Base-by-base conservation (phyloP, 2,888 invertebrate species). In the Lagria hirta region DNA sequence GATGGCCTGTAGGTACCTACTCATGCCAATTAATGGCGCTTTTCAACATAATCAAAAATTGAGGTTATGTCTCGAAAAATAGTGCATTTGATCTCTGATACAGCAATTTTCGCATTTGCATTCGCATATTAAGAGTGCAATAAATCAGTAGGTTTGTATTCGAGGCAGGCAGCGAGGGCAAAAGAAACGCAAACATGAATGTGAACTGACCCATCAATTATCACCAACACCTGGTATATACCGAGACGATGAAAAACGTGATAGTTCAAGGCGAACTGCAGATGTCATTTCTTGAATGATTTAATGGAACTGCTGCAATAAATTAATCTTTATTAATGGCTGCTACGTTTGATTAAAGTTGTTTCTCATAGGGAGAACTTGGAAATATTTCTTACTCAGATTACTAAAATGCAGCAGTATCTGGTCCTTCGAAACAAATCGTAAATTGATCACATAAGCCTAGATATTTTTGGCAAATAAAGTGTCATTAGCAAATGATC, bases 261-360 rank as follows among this genome's bases (percentile, higher is more conserved):
- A 65, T 65, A 66, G 67, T 65, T 65, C 65, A 66, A 66, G 66
- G 66, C 60, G 55, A 65, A 54, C 65, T 54, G 62, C 61, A 64
- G 64, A 62, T 65, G 65, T 65, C 65, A 64, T 61, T 61, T 53
- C 55, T 58, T 65, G 64, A 65, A 60, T 65, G 65, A 65, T 65
- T 65, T 65, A 65, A 60, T 58, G 56, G 49, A 51, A 54, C 55
- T 51, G 54, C 52, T 48, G 60, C 55, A 60, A 62, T 63, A 61
- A 60, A 62, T 62, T 63, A 62, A 60, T 62, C 63, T 53, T 61
- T 62, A 63, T 64, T 46, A 46, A 41, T 46, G 60, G n/a, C n/a
- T 51, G 48, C 24, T 53, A 48, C 54, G 55, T 59, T 60, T 57
- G 59, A 59, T 60, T 57, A 59, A 54, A 51, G 52, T 48, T 36